phyloP scores from a whole-genome alignment of 2,113 vertebrate species.

The Aptenodytes forsteri region DNA sequence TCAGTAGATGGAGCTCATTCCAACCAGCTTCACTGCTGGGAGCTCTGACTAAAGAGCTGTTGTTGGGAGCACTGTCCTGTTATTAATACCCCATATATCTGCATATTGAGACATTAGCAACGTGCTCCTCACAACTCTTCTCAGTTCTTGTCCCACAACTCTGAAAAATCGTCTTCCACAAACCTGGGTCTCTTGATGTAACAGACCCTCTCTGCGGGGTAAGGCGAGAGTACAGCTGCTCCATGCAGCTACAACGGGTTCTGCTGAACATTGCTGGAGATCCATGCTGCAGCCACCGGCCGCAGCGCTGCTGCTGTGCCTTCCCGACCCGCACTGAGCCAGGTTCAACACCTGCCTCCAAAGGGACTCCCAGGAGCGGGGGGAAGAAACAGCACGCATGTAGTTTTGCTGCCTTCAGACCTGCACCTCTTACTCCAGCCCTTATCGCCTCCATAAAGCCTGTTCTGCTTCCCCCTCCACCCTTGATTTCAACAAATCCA shows the following conservation, averaged over 20 bases:
- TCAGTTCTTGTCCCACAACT: background rate
- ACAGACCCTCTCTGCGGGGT: background rate
- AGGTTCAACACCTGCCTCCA: accelerated
- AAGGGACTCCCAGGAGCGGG: background rate
- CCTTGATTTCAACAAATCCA: background rate
- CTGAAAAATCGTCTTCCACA: accelerated
- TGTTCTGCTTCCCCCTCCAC: background rate
- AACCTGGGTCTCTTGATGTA: accelerated
- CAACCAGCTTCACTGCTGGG: background rate
- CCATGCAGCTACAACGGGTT: accelerated
- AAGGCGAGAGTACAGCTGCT: accelerated
- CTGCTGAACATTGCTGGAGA: no score
- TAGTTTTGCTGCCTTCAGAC: background rate
- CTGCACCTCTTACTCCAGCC: background rate
- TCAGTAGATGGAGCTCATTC: background rate
- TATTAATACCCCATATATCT: accelerated
- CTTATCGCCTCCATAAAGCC: accelerated
- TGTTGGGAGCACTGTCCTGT: background rate
- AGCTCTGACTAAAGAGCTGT: background rate
- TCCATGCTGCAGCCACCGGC: accelerated
- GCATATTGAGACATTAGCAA: background rate
- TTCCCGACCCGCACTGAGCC: background rate
- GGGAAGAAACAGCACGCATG: background rate
- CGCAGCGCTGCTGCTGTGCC: accelerated
- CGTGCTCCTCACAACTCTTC: background rate